Percentiles rank a stretch among this genome's conserved stretches.
Evolutionary conservation across 2,888 invertebrate genomes (phyloP).

Genomic region (Drosophila peninsularis): DNA sequence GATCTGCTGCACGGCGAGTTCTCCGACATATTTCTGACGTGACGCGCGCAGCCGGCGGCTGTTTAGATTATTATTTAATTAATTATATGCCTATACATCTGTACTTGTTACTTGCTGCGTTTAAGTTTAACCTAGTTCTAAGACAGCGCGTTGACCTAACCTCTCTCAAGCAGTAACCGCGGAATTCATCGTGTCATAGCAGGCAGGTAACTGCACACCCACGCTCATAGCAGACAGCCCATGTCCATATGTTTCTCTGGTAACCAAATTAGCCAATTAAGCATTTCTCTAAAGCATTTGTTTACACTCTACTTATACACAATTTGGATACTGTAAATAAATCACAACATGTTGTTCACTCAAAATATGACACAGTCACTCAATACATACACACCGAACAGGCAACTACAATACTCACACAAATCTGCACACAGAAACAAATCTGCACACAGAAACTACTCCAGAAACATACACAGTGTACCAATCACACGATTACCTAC

Average conservation of each 20-base stretch:
- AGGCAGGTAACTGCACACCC: constrained; percentile 31
- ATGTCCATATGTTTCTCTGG: constrained; percentile 37
- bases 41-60: constrained; percentile 51
- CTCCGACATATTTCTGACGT: constrained; percentile 83
- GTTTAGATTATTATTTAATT: constrained; percentile 40
- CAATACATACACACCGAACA: background rate
- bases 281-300: constrained; percentile 50
- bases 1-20: constrained; percentile 83
- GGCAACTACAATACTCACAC: too few species aligned
- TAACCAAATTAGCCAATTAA: constrained; percentile 58
- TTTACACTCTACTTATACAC: constrained; percentile 20
- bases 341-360: constrained; percentile 58
- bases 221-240: constrained; percentile 42
- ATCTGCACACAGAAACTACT: background rate
- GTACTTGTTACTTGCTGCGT: constrained; percentile 47
- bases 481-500: background rate
- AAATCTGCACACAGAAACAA: too few species aligned
- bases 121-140: constrained; percentile 58
- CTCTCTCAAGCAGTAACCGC: constrained; percentile 61
- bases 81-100: constrained; percentile 11
- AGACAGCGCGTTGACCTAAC: constrained; percentile 52
- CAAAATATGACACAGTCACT: background rate
- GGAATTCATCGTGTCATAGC: constrained; percentile 78
- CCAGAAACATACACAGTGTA: too few species aligned
- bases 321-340: constrained; percentile 36